These are phyloP conservation scores for Felis chaus DNA, from an alignment of 2,113 vertebrate species.

Conservation along the genomic window DNA sequence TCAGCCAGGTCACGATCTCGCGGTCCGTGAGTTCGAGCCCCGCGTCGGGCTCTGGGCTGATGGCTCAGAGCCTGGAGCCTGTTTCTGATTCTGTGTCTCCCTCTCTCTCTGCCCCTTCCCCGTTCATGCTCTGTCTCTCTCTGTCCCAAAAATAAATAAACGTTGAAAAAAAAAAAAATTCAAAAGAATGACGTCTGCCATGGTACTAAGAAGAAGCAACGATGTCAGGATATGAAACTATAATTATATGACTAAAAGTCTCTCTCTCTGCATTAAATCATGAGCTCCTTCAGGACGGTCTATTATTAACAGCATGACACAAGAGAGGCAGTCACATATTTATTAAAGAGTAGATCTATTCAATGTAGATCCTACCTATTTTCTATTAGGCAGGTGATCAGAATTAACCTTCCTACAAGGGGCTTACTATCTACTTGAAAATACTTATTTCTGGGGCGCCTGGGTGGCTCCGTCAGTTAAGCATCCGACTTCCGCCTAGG, in stretches of 20 bases:
- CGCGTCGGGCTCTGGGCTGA: too few relatives aligned
- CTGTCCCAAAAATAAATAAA: too few relatives aligned
- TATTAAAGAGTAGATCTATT: background rate
- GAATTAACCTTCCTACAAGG: background rate
- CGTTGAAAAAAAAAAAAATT: background rate
- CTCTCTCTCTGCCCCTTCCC: too few relatives aligned
- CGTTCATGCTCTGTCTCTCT: too few relatives aligned
- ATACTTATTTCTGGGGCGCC: background rate
- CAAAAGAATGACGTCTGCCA: background rate
- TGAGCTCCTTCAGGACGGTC: background rate
- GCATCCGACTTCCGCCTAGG: too few relatives aligned
- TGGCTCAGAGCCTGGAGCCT: too few relatives aligned
- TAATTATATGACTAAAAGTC: background rate
- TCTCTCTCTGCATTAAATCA: background rate
- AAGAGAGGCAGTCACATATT: background rate
- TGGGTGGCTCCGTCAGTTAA: too few relatives aligned
- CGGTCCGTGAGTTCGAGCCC: too few relatives aligned
- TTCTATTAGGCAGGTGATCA: background rate
- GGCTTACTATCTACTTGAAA: background rate
- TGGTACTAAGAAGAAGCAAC: background rate
- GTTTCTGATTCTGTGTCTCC: too few relatives aligned
- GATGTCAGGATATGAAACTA: background rate
- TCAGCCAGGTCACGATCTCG: too few relatives aligned
- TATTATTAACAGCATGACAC: background rate
- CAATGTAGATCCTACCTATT: background rate